Conservation (phyloP, 1,140 invertebrate genomes). For the Brachionus paranguensis region DNA sequence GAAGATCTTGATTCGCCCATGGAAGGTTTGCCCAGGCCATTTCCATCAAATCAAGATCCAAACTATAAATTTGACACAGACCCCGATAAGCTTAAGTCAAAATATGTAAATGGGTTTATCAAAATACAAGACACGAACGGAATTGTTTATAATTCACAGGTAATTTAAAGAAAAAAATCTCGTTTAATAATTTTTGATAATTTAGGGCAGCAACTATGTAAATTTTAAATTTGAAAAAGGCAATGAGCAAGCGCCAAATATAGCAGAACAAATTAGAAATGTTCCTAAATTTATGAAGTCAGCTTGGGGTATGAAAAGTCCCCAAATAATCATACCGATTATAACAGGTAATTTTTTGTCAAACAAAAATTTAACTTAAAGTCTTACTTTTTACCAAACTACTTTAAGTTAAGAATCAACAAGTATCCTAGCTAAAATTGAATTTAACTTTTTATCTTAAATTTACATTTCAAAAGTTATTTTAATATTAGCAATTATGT, state of each 20-base stretch:
- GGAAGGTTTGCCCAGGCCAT: background rate
- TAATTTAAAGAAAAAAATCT: background rate
- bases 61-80: background rate
- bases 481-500: too few species aligned
- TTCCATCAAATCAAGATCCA: background rate
- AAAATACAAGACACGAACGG: slow-evolving; percentile 29
- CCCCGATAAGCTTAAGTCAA: background rate
- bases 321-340: slow-evolving; percentile 35
- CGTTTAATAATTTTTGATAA: background rate
- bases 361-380: background rate
- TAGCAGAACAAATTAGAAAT: slow-evolving; percentile 12
- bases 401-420: too few species aligned
- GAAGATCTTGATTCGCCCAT: background rate
- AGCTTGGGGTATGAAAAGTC: slow-evolving; percentile 23
- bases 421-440: too few species aligned
- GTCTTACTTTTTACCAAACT: too few species aligned
- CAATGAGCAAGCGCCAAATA: background rate
- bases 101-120: slow-evolving; percentile 31
- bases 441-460: too few species aligned
- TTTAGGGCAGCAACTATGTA: slow-evolving; percentile 1
- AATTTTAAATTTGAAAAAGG: slow-evolving; percentile 23
- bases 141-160: slow-evolving; percentile 10
- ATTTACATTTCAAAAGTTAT: too few species aligned
- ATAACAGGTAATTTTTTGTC: background rate
- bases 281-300: slow-evolving; percentile 30